Conservation (phyloP, 2,113 vertebrate species). For the Lucifuga dentata region DNA sequence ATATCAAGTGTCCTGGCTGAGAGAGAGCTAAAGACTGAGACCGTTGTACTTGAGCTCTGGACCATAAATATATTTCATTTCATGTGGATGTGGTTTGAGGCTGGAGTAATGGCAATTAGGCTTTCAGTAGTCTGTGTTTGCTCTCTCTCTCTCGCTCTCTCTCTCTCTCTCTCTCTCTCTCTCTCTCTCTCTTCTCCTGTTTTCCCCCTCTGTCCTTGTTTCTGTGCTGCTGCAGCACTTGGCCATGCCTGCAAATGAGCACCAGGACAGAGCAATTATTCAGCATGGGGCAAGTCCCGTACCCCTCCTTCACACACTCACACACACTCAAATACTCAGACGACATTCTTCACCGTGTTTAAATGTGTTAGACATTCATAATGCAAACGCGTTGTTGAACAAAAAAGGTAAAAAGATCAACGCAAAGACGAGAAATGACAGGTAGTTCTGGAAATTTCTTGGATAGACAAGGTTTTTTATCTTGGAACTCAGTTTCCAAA, state of each 20-base stretch:
- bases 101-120: conserved; percentile 36
- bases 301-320: conserved; percentile 24
- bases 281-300: conserved; percentile 56
- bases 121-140: conserved; percentile 20
- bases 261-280: conserved; percentile 72
- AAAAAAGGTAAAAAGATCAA: conserved; percentile 4
- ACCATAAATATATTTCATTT: conserved; percentile 48
- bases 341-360: conserved; percentile 25
- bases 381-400: background rate
- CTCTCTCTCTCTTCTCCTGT: background rate
- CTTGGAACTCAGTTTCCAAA: conserved; percentile 21
- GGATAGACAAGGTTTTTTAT: conserved; percentile 30
- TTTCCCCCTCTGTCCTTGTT: conserved; percentile 63
- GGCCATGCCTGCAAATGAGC: conserved; percentile 79
- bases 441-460: conserved; percentile 27
- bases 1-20: conserved; percentile 8
- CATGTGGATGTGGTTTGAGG: conserved; percentile 57
- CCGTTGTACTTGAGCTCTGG: conserved; percentile 4
- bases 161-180: background rate
- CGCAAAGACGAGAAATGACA: conserved; percentile 13
- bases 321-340: background rate
- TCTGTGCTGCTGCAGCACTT: conserved; percentile 61
- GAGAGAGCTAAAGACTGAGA: conserved; percentile 5
- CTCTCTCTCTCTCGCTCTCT: background rate
- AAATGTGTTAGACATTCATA: conserved; percentile 33